These are phyloP conservation scores for Drosophila gunungcola DNA, from an alignment of 1,140 invertebrate genomes.

Conservation along the genomic window DNA sequence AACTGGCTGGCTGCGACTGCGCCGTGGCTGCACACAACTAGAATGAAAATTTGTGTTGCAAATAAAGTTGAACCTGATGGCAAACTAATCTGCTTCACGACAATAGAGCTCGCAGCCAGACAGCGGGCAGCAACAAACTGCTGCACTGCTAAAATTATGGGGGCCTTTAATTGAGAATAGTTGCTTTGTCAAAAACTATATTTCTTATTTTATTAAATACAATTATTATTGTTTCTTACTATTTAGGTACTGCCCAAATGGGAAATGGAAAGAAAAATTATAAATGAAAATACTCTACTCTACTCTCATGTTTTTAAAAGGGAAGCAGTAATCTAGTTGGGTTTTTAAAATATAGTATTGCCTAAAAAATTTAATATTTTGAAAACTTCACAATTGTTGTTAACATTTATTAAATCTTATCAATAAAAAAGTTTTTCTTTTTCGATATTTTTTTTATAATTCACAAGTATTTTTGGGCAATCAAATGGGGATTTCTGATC, in stretches of 20 bases:
- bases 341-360: too few species aligned
- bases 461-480: background rate
- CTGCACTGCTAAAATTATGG: conserved; percentile 8
- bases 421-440: background rate
- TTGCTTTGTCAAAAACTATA: too few species aligned
- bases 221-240: too few species aligned
- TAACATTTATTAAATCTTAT: too few species aligned
- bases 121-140: conserved; percentile 48
- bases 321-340: too few species aligned
- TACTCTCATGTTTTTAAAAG: too few species aligned
- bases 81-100: conserved; percentile 83
- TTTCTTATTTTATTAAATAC: too few species aligned
- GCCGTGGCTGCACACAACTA: conserved; percentile 67
- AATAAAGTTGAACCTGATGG: conserved; percentile 83
- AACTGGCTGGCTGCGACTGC: conserved; percentile 44
- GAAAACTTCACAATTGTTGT: too few species aligned
- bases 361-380: too few species aligned
- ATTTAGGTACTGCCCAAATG: too few species aligned
- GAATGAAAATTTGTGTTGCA: conserved; percentile 82
- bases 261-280: background rate
- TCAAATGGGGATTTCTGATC: background rate
- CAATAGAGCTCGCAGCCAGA: conserved; percentile 70
- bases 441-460: background rate
- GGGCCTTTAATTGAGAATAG: background rate
- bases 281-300: too few species aligned